phyloP scores from a whole-genome alignment of 2,113 vertebrate genomes.

The Origma solitaria region DNA sequence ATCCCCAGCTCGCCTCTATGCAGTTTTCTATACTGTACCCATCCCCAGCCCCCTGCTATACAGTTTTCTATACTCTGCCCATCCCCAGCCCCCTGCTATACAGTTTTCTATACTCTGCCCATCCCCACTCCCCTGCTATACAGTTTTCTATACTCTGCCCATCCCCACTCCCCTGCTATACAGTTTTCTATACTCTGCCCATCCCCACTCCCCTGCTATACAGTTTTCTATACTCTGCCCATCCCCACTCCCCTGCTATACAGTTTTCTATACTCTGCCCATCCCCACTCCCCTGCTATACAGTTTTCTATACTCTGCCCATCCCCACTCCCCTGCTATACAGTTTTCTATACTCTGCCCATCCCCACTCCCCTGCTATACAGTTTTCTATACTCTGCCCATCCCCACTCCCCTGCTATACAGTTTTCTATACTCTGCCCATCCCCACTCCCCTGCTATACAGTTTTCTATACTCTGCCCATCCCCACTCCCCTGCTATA shows the following conservation, averaged over 20 bases:
- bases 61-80: neutral
- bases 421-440: accelerated
- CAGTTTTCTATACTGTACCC: neutral
- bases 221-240: neutral
- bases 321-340: neutral
- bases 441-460: neutral
- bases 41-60: accelerated
- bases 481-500: accelerated
- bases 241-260: neutral
- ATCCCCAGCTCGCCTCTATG: too few relatives aligned
- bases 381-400: too few relatives aligned
- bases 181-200: neutral
- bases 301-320: neutral
- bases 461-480: too few relatives aligned
- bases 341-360: neutral
- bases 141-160: accelerated
- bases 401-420: too few relatives aligned
- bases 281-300: accelerated
- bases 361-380: too few relatives aligned
- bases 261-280: neutral
- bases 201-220: accelerated
- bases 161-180: too few relatives aligned
- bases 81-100: too few relatives aligned
- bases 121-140: too few relatives aligned
- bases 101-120: too few relatives aligned